A percentile compares a stretch with the other conserved stretches of the same genome.
Conservation (phyloP, 2,797 vertebrate genomes). For the Platalea minor region DNA sequence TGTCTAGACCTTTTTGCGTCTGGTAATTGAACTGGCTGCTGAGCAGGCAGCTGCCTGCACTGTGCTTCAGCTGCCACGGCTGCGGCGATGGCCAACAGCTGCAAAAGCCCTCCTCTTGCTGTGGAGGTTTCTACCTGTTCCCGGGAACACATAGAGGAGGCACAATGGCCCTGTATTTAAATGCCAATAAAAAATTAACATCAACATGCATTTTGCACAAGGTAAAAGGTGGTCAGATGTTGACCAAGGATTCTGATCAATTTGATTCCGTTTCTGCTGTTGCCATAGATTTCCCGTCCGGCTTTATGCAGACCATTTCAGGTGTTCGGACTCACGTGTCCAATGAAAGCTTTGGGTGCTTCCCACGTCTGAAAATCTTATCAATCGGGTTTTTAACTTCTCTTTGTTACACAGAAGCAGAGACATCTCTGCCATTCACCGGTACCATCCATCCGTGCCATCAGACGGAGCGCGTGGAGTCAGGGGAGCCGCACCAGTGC, state of each 20-base stretch:
- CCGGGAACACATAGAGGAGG: rapidly evolving
- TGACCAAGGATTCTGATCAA: background rate
- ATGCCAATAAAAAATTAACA: background rate
- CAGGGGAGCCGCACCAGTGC: background rate
- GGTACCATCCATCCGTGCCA: rapidly evolving
- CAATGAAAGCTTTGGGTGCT: background rate
- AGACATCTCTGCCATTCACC: background rate
- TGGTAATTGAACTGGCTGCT: background rate
- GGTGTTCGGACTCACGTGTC: background rate
- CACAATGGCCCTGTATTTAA: too few species aligned
- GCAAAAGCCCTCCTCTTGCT: background rate
- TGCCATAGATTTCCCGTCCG: background rate
- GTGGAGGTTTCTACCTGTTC: background rate
- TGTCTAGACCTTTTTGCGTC: background rate
- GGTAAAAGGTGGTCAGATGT: background rate
- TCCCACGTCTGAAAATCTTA: background rate
- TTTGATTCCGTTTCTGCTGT: background rate
- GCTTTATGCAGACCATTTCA: background rate
- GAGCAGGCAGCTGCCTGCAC: background rate
- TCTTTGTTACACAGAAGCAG: background rate
- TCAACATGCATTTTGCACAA: rapidly evolving
- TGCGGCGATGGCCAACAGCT: background rate
- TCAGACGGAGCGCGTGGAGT: rapidly evolving
- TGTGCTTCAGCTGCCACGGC: background rate
- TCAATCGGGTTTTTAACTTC: background rate